phyloP scores from a whole-genome alignment of 2,797 vertebrate genomes.

The Fistularia commersonii region DNA sequence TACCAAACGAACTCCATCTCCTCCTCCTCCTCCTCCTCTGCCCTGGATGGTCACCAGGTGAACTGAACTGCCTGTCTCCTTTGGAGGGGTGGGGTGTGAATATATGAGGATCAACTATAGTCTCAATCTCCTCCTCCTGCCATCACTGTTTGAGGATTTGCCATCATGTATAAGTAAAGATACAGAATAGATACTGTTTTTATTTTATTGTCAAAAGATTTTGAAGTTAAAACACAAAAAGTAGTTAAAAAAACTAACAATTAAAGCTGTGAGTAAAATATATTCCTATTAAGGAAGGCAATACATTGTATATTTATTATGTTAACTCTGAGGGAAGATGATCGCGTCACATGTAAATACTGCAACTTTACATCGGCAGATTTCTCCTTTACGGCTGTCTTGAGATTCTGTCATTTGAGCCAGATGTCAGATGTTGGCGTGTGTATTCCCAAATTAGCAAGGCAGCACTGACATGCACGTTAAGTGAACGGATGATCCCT shows the following conservation, averaged over 20 bases:
- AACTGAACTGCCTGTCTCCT: conserved; percentile 15
- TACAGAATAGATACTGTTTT: too few species aligned
- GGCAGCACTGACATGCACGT: conserved; percentile 95
- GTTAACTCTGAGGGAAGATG: neutral
- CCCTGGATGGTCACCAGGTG: conserved; percentile 34
- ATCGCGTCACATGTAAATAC: neutral
- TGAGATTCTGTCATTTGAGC: too few species aligned
- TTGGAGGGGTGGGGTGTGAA: neutral
- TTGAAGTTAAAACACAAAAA: too few species aligned
- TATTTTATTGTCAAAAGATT: too few species aligned
- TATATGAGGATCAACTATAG: neutral
- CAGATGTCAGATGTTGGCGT: conserved; percentile 76
- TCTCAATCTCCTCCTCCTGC: neutral
- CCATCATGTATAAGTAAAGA: too few species aligned
- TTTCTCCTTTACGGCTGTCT: too few species aligned
- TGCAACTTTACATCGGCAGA: too few species aligned
- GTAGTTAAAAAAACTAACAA: too few species aligned
- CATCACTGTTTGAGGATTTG: too few species aligned
- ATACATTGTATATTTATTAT: neutral
- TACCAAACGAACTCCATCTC: conserved; percentile 5
- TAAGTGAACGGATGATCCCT: conserved; percentile 92
- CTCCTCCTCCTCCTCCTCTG: neutral
- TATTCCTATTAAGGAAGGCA: too few species aligned
- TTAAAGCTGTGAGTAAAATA: too few species aligned
- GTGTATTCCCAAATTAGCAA: conserved; percentile 96